A percentile compares a stretch with the other conserved stretches of the same genome.
Conservation (phyloP, 2,797 vertebrate genomes). For the Sebastolobus altivelis region DNA sequence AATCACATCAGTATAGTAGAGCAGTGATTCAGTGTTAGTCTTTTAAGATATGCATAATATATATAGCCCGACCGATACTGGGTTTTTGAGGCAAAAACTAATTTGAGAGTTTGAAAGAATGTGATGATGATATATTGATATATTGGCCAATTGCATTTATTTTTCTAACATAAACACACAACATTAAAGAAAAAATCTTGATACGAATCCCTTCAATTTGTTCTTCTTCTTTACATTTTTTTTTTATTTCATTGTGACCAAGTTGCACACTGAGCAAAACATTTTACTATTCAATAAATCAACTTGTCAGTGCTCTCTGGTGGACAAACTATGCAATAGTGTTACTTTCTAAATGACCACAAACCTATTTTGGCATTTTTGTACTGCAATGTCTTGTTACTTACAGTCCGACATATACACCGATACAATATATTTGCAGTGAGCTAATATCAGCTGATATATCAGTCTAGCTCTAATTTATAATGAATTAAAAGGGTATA, state of each 20-base stretch:
- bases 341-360: not conserved
- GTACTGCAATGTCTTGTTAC: too few relatives aligned
- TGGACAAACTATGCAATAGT: not conserved
- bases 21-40: not conserved
- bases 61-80: not conserved
- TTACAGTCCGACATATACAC: too few relatives aligned
- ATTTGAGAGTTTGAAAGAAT: not conserved
- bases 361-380: not conserved
- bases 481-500: not conserved
- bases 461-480: too few relatives aligned
- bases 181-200: not conserved
- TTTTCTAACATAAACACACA: not conserved
- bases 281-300: not conserved
- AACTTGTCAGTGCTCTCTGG: not conserved
- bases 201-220: accelerated
- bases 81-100: not conserved
- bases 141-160: not conserved
- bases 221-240: not conserved
- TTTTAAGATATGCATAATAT: not conserved
- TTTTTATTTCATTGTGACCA: not conserved
- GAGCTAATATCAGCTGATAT: not conserved
- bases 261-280: not conserved
- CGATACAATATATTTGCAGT: not conserved
- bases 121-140: not conserved
- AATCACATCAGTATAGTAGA: not conserved